phyloP scores from a whole-genome alignment of 2,113 vertebrate genomes.

The Poeciliopsis retropinna region DNA sequence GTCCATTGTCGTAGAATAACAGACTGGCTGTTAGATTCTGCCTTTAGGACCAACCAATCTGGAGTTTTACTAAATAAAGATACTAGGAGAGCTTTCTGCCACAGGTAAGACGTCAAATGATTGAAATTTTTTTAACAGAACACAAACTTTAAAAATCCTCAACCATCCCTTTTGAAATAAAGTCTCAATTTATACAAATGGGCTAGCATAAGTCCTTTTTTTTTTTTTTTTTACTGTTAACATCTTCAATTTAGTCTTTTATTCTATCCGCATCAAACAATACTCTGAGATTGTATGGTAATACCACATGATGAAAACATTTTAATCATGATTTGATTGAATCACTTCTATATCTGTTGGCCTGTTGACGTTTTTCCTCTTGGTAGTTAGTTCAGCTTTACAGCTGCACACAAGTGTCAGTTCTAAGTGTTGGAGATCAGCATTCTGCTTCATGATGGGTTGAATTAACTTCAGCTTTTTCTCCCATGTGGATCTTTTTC shows the following conservation, averaged over 20 bases:
- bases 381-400: not conserved
- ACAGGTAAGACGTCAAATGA: not conserved
- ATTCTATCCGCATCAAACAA: not conserved
- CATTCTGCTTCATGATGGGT: conserved; percentile 30
- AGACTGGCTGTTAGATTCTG: too few relatives aligned
- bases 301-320: not conserved
- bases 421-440: not conserved
- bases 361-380: not conserved
- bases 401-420: conserved; percentile 4
- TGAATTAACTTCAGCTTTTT: conserved; percentile 20
- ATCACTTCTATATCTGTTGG: not conserved
- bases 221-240: not conserved
- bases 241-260: not conserved
- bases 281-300: not conserved
- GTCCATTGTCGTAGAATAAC: too few relatives aligned
- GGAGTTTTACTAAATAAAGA: too few relatives aligned
- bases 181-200: not conserved
- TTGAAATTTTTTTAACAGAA: not conserved
- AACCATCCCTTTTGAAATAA: not conserved
- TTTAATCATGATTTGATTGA: conserved; percentile 37
- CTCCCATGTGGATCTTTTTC: conserved; percentile 36
- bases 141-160: not conserved
- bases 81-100: not conserved
- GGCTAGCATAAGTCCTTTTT: not conserved
- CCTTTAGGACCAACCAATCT: too few relatives aligned